Evolutionary conservation across 2,888 invertebrate species (phyloP), one percentile per base, ranked within the genome.

Genomic region (Carterocephalus palaemon): DNA sequence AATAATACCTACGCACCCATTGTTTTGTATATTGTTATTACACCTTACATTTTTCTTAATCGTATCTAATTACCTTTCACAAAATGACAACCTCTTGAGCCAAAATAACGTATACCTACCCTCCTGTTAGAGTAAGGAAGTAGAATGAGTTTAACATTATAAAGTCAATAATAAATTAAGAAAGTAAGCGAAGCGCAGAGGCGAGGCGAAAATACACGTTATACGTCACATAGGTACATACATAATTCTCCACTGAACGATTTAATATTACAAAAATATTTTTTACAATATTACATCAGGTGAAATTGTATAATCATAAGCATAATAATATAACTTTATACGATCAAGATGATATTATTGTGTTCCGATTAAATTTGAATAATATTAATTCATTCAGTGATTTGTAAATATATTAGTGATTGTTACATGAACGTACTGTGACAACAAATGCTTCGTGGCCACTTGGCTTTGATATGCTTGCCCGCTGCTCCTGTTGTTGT

Each of bases 381-480:
- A 2, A 29, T 10, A 22, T 43, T 43, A 46, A 55, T 56, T 64
- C 52, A 54, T 59, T 63, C 60, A 59, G 52, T 36, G 53, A 61
- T 42, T 52, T 55, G 48, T 58, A 60, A 65, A 54, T 62, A 59
- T 60, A 70, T 74, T 78, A 78, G 73, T 78, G 60, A 72, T 63
- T 64, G 62, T 59, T 56, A 57, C 58, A 64, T 72, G 56, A 63
- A 86, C 85, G 73, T 86, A 86, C 85, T 77, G 82, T 86, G 64
- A 71, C 71, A 62, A 85, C 68, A 70, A 69, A 80, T 59, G 75
- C 75, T 72, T 83, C 85, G 70, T 71, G 70, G 56, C 79, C 82
- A 61, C 71, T 72, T 54, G 77, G 70, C 52, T 72, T 66, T 57
- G 67, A 62, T 34, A 62, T 62, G 70, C 77, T 76, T 55, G 68